Conservation (phyloP, 2,797 vertebrate genomes). For the Sebastes hubbsi region DNA sequence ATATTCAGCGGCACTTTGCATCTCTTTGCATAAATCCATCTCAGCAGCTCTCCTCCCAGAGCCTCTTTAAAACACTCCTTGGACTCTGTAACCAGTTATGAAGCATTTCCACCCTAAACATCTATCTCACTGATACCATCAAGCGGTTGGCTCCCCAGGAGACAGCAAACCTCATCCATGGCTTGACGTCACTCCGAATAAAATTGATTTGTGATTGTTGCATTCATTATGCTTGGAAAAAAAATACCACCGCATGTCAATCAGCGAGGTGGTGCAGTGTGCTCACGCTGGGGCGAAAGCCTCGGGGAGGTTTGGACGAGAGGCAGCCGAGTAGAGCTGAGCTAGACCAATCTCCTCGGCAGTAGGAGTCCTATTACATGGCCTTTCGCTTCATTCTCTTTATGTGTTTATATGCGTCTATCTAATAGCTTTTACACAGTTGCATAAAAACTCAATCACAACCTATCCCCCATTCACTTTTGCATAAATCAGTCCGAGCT, state of each 20-base stretch:
- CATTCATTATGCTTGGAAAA: constrained; percentile 27
- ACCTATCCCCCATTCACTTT: constrained; percentile 9
- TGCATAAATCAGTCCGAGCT: constrained; percentile 41
- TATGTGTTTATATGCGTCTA: background rate
- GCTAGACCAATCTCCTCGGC: constrained; percentile 46
- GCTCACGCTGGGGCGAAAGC: constrained; percentile 20
- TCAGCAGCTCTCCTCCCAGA: constrained; percentile 12
- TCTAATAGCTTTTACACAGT: constrained; percentile 31
- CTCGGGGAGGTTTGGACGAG: constrained; percentile 18
- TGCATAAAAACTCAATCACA: constrained; percentile 48
- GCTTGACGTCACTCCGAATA: constrained; percentile 33
- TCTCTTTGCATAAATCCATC: constrained; percentile 56
- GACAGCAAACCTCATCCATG: constrained; percentile 6
- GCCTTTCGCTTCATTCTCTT: constrained; percentile 29
- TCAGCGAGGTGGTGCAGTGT: background rate
- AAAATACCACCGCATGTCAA: background rate
- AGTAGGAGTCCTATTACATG: constrained; percentile 49
- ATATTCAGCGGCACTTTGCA: constrained; percentile 55
- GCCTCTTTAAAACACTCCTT: constrained; percentile 19
- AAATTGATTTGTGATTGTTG: constrained; percentile 48
- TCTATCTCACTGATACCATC: constrained; percentile 22
- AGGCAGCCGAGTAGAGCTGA: constrained; percentile 28
- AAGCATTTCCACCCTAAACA: constrained; percentile 18
- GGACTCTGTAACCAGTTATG: constrained; percentile 32
- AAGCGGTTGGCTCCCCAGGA: background rate